Evolutionary conservation across 2,113 vertebrate species (phyloP).

Genomic region (Carollia perspicillata): DNA sequence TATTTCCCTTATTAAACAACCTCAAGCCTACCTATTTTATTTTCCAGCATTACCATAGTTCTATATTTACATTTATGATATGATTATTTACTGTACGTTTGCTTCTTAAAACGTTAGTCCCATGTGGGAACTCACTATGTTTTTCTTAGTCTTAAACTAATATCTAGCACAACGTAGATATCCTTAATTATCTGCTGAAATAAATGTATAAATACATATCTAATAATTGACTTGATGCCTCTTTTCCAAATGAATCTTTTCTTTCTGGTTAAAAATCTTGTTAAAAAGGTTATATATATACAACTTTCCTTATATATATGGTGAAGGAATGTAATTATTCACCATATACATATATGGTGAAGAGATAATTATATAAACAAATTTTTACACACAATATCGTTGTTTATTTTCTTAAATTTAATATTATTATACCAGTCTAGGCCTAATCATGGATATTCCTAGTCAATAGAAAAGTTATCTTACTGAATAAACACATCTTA

Average conservation of each 20-base stretch:
- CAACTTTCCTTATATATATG: too few species aligned
- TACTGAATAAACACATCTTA: background rate
- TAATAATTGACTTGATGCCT: background rate
- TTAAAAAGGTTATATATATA: background rate
- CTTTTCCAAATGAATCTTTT: background rate
- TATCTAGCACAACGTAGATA: background rate
- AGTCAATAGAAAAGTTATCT: background rate
- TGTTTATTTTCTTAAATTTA: background rate
- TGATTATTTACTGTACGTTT: background rate
- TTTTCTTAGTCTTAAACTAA: background rate
- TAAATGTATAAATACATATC: background rate
- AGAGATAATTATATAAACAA: background rate
- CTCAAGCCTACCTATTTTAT: background rate
- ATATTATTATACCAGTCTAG: background rate
- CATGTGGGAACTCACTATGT: background rate
- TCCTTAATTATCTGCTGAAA: background rate
- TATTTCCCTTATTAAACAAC: background rate
- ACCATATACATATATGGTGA: background rate
- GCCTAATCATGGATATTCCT: background rate
- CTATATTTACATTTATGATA: background rate
- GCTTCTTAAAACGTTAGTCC: background rate
- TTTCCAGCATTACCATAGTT: background rate
- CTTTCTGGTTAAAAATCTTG: background rate
- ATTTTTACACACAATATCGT: background rate
- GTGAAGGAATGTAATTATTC: too few species aligned